These are phyloP conservation scores for Chaetura pelagica DNA, from an alignment of 2,113 vertebrate species.

Conservation along the genomic window DNA sequence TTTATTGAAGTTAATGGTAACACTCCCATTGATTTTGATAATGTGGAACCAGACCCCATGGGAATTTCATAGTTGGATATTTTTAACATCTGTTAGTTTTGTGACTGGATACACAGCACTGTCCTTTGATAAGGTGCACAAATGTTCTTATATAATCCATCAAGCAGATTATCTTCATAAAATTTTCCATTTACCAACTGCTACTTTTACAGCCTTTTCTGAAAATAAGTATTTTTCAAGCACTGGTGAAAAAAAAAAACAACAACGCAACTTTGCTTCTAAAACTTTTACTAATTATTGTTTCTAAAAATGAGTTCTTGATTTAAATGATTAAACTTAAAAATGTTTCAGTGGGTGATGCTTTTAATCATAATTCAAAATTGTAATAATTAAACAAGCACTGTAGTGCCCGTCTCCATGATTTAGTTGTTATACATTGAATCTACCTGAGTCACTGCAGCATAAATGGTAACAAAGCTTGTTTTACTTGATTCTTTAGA, in stretches of 20 bases:
- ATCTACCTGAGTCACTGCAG: conserved; percentile 27
- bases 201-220: conserved; percentile 1
- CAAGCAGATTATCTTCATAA: background rate
- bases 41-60: background rate
- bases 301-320: conserved; percentile 36
- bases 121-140: background rate
- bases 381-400: conserved; percentile 55
- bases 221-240: background rate
- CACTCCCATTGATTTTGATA: background rate
- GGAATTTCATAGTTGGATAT: background rate
- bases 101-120: background rate
- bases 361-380: conserved; percentile 28
- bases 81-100: background rate
- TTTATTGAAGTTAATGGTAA: background rate
- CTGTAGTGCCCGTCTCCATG: conserved; percentile 14
- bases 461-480: background rate
- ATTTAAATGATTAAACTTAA: conserved; percentile 20
- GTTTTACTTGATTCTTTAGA: background rate
- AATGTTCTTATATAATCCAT: background rate
- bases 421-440: conserved; percentile 33
- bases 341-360: background rate
- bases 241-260: background rate
- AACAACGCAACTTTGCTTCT: background rate
- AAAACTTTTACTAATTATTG: conserved; percentile 26
- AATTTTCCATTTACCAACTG: background rate